phyloP scores from a whole-genome alignment of 1,140 invertebrate genomes.

The Agrilus planipennis region DNA sequence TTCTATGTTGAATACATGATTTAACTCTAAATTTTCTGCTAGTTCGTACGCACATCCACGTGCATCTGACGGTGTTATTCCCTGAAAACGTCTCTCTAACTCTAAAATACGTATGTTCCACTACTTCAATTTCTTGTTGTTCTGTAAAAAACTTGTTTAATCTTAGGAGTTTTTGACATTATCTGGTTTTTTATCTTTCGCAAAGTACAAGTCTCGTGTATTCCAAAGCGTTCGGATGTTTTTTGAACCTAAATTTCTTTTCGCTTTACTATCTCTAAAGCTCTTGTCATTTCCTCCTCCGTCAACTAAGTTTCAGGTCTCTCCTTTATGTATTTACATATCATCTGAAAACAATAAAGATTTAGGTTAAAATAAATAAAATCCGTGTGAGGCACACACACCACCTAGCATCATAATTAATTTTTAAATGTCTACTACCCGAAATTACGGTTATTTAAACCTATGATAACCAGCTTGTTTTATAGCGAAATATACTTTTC shows the following conservation, averaged over 20 bases:
- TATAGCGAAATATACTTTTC: neutral
- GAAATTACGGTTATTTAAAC: neutral
- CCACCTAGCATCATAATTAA: too few species aligned
- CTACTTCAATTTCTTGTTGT: constrained; percentile 2
- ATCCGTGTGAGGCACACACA: too few species aligned
- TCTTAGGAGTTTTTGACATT: constrained; percentile 3
- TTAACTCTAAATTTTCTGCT: constrained; percentile 2
- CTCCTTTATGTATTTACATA: too few species aligned
- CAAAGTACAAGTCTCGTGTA: constrained; percentile 1
- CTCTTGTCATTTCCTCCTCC: too few species aligned
- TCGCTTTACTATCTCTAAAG: too few species aligned
- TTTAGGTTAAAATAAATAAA: too few species aligned
- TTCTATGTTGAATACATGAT: constrained; percentile 19
- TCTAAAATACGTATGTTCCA: constrained; percentile 3
- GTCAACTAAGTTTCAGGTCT: too few species aligned
- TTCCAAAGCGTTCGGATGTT: too few species aligned
- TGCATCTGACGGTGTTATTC: constrained; percentile 4
- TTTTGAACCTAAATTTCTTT: too few species aligned
- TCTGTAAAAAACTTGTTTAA: constrained; percentile 2
- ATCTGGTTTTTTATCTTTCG: neutral
- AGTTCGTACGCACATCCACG: neutral
- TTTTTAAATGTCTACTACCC: neutral
- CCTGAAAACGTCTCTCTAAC: constrained; percentile 1
- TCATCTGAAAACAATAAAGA: too few species aligned
- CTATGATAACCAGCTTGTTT: neutral